phyloP scores from a whole-genome alignment of 2,113 vertebrate genomes.

The Falcunculus frontatus region DNA sequence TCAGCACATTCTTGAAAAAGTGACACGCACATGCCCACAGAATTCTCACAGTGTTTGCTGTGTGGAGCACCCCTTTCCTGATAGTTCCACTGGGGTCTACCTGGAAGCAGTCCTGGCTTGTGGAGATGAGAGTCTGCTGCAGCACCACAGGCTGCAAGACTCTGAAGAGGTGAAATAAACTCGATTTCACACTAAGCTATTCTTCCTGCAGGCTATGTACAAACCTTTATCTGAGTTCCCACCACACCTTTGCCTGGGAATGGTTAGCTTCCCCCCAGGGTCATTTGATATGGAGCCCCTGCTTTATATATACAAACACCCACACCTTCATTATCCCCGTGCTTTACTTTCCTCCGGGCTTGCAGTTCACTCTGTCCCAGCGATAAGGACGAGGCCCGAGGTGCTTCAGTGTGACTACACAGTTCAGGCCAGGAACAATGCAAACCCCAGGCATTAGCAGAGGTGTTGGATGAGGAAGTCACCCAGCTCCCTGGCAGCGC shows the following conservation, averaged over 20 bases:
- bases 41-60: not conserved
- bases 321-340: slow-evolving; percentile 55
- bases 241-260: slow-evolving; percentile 64
- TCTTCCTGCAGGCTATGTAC: slow-evolving; percentile 12
- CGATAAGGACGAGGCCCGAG: not conserved
- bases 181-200: not conserved
- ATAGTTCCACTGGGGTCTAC: not conserved
- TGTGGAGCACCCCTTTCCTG: not conserved
- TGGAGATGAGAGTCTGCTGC: not conserved
- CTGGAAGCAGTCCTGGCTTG: not conserved
- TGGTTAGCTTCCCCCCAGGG: slow-evolving; percentile 37
- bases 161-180: not conserved
- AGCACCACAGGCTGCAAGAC: not conserved
- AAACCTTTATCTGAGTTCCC: slow-evolving; percentile 54
- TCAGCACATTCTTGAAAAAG: not conserved
- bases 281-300: slow-evolving; percentile 32
- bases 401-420: not conserved
- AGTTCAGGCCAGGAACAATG: not conserved
- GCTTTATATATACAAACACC: slow-evolving; percentile 36
- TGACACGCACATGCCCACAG: not conserved
- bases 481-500: not conserved
- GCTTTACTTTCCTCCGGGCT: not conserved
- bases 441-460: not conserved
- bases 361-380: not conserved
- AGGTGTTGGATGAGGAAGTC: not conserved